These are phyloP conservation scores for Cataglyphis hispanica DNA, from an alignment of 1,140 invertebrate genomes.

Conservation along the genomic window DNA sequence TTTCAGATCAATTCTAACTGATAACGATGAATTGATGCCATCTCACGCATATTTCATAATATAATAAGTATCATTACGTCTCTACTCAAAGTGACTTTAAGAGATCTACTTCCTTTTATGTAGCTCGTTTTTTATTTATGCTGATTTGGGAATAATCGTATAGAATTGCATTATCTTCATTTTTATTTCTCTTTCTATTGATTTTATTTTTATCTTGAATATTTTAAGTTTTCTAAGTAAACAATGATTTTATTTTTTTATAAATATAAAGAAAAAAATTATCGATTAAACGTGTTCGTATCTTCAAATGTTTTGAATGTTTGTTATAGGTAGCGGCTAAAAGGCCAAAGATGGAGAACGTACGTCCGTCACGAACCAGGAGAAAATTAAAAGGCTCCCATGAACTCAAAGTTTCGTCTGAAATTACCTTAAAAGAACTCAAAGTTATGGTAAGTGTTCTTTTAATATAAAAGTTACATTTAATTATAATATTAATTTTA, in stretches of 20 bases:
- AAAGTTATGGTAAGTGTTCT: conserved; percentile 83
- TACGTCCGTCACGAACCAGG: conserved; percentile 81
- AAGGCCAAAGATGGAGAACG: conserved; percentile 76
- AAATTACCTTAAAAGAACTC: conserved; percentile 83
- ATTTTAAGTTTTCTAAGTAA: not conserved
- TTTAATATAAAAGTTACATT: not conserved
- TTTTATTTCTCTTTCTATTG: too few relatives aligned
- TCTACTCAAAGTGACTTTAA: conserved; percentile 48
- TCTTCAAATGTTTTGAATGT: not conserved
- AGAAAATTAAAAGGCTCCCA: conserved; percentile 84
- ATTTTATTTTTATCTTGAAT: not conserved
- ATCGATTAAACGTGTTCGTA: not conserved
- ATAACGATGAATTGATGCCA: conserved; percentile 77
- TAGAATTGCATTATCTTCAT: not conserved
- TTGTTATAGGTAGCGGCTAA: conserved; percentile 77
- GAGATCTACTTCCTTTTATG: conserved; percentile 46
- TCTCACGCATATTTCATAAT: conserved; percentile 78
- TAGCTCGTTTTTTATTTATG: conserved; percentile 20
- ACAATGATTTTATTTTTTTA: not conserved
- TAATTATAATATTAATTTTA: not conserved
- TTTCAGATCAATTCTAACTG: conserved; percentile 76
- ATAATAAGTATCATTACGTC: conserved; percentile 81
- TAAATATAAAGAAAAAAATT: not conserved
- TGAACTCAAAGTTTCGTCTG: conserved; percentile 84
- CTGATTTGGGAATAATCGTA: conserved; percentile 45